These are phyloP conservation scores for Caenorhabditis sinica DNA, from an alignment of 2,888 invertebrate genomes.

Conservation along the genomic window DNA sequence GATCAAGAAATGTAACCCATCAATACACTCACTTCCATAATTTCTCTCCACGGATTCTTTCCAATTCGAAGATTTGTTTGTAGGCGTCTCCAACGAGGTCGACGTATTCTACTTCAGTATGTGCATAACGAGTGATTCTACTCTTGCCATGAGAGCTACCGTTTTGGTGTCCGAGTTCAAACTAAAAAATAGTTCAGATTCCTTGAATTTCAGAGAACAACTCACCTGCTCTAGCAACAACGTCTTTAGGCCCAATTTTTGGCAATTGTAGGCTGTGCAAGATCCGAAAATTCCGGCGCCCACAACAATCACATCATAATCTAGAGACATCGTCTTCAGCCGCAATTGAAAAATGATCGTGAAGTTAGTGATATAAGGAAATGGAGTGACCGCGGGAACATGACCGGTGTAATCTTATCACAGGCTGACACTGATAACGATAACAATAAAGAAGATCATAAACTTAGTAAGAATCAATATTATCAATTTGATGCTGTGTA, in stretches of 20 bases:
- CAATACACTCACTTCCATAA: constrained; percentile 70
- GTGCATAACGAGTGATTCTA: constrained; percentile 81
- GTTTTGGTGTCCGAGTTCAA: constrained; percentile 73
- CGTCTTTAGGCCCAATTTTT: constrained; percentile 78
- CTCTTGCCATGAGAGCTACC: constrained; percentile 82
- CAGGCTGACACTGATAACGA: constrained; percentile 4
- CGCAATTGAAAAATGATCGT: no score
- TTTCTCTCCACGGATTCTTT: constrained; percentile 66
- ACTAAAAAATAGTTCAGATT: constrained; percentile 61
- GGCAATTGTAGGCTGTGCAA: constrained; percentile 79
- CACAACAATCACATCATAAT: constrained; percentile 78
- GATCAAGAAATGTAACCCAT: not conserved
- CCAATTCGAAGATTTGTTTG: constrained; percentile 71
- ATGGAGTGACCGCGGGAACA: constrained; percentile 13
- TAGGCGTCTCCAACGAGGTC: constrained; percentile 72
- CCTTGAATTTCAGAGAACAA: not conserved
- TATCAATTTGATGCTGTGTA: not conserved
- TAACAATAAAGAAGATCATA: constrained; percentile 6
- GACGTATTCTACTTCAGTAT: constrained; percentile 75
- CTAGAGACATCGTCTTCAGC: constrained; percentile 43
- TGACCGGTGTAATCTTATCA: constrained; percentile 20
- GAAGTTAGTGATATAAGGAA: not conserved
- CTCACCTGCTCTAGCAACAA: constrained; percentile 80
- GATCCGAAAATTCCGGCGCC: constrained; percentile 82
- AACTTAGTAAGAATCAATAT: constrained; percentile 5